A percentile compares a stretch with the other conserved stretches of the same genome.
These are phyloP conservation scores for Cololabis saira DNA, from an alignment of 2,113 vertebrate genomes.

Conservation along the genomic window DNA sequence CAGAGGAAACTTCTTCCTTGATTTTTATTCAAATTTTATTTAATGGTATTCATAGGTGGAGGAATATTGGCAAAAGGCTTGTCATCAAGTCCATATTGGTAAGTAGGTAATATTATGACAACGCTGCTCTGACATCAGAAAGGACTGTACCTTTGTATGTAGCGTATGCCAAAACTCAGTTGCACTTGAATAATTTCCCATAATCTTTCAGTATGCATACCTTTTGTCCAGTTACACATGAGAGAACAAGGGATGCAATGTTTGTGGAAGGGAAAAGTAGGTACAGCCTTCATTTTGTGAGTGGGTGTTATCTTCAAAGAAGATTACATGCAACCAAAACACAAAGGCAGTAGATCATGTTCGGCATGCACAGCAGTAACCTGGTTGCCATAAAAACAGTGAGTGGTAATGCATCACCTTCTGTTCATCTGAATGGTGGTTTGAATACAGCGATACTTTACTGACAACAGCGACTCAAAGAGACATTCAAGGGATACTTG, in stretches of 20 bases:
- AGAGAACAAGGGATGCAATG: not conserved
- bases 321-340: conserved; percentile 4
- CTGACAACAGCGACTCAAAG: not conserved
- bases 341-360: conserved; percentile 15
- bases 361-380: conserved; percentile 14
- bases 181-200: not conserved
- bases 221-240: conserved; percentile 12
- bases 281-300: not conserved
- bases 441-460: too few species aligned
- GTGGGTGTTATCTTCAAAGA: not conserved
- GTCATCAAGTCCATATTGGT: too few species aligned
- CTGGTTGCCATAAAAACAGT: conserved; percentile 1
- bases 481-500: not conserved
- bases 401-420: not conserved
- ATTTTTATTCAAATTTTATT: too few species aligned
- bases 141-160: not conserved
- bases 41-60: too few species aligned
- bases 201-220: conserved; percentile 2
- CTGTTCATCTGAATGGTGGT: too few species aligned
- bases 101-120: too few species aligned
- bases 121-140: not conserved
- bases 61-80: too few species aligned
- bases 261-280: not conserved
- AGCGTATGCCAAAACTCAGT: not conserved
- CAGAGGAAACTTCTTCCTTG: too few species aligned